Conservation (phyloP, 2,113 vertebrate genomes). For the Alces alces region DNA sequence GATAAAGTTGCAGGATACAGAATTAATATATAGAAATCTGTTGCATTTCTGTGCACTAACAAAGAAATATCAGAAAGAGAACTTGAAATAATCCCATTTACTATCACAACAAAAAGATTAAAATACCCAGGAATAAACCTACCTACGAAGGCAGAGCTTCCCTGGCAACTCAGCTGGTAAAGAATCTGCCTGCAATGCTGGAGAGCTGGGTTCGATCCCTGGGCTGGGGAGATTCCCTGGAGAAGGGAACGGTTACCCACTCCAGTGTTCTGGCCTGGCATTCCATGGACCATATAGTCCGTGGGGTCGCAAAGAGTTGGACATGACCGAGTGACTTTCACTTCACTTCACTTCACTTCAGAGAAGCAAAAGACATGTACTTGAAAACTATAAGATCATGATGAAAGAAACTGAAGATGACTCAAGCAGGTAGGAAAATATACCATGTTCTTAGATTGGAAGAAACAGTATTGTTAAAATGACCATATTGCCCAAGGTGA, state of each 20-base stretch:
- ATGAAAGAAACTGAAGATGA: not conserved
- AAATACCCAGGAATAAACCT: not conserved
- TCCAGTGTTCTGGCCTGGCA: not conserved
- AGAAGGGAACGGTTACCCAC: not conserved
- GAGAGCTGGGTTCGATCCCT: not conserved
- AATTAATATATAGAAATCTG: not conserved
- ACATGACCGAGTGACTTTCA: not conserved
- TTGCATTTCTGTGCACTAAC: not conserved
- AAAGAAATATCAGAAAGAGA: not conserved
- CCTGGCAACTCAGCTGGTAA: not conserved
- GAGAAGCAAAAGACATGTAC: not conserved
- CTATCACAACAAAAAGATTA: not conserved
- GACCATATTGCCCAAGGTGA: not conserved
- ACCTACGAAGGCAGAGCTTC: not conserved
- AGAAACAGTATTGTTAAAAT: not conserved
- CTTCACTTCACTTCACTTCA: not conserved
- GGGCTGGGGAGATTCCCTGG: not conserved
- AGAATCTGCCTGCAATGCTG: not conserved
- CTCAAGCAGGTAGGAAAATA: not conserved
- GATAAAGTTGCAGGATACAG: not conserved
- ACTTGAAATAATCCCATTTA: not conserved
- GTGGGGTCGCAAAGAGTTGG: rapidly evolving
- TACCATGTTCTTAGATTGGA: not conserved
- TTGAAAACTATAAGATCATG: not conserved
- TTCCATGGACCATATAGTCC: not conserved